These are phyloP conservation scores for Leuciscus idus DNA, from an alignment of 2,113 vertebrate genomes.

Conservation along the genomic window DNA sequence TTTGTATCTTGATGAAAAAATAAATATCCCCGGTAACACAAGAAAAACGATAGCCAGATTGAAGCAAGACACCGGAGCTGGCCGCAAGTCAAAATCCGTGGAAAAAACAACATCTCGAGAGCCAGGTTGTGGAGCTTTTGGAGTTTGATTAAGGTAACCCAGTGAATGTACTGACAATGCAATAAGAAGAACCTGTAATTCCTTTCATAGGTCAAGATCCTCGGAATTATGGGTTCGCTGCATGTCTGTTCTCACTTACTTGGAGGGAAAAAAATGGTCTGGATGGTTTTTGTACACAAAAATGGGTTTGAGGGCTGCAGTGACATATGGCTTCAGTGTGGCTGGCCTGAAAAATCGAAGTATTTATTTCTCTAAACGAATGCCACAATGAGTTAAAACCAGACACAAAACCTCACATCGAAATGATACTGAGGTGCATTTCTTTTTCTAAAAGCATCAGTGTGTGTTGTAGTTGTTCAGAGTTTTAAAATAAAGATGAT, in stretches of 20 bases:
- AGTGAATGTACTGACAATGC: constrained; percentile 2
- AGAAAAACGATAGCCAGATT: constrained; percentile 36
- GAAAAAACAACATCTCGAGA: constrained; percentile 20
- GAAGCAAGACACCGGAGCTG: constrained; percentile 49
- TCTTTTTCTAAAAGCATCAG: constrained; percentile 34
- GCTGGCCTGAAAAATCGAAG: constrained; percentile 10
- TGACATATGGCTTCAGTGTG: constrained; percentile 49
- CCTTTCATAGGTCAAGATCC: constrained; percentile 18
- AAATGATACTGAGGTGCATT: constrained; percentile 17
- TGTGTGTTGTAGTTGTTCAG: constrained; percentile 17
- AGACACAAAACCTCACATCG: constrained; percentile 39
- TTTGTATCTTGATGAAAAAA: constrained; percentile 23
- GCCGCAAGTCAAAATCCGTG: constrained; percentile 1
- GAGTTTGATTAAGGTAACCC: constrained; percentile 10
- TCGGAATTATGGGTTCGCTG: constrained; percentile 30
- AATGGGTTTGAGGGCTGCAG: constrained; percentile 1
- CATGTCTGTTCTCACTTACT: constrained; percentile 51
- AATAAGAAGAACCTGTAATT: neutral
- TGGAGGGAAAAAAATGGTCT: constrained; percentile 23
- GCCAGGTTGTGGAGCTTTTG: constrained; percentile 29
- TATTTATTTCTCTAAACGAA: constrained; percentile 31
- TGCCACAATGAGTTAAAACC: constrained; percentile 49
- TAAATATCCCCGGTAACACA: constrained; percentile 41
- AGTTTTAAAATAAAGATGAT: constrained; percentile 51
- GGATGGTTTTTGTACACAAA: neutral